A percentile compares a stretch with the other conserved stretches of the same genome.
Conservation (phyloP, 2,888 invertebrate species). For the Netelia virgata region DNA sequence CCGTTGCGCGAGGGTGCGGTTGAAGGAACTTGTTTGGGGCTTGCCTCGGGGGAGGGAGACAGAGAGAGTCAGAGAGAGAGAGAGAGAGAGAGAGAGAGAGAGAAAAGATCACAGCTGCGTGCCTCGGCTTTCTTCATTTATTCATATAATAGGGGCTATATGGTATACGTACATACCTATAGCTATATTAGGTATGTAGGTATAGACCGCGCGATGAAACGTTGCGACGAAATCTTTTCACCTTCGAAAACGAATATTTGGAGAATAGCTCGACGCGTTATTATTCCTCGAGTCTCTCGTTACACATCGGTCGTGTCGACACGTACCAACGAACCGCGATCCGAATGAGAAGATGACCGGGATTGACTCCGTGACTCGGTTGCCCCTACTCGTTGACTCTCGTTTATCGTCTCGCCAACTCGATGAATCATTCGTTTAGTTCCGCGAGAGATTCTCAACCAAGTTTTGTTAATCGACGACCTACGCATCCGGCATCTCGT, state of each 20-base stretch:
- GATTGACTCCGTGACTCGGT: not conserved
- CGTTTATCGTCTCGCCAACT: slow-evolving; percentile 30
- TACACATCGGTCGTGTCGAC: too few species aligned
- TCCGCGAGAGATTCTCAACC: not conserved
- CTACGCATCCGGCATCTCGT: not conserved
- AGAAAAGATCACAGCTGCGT: not conserved
- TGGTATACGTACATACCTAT: not conserved
- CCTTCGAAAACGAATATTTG: too few species aligned
- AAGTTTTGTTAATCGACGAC: not conserved
- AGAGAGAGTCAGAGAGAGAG: too few species aligned
- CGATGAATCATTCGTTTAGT: slow-evolving; percentile 13
- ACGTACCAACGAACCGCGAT: too few species aligned
- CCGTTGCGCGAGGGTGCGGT: not conserved
- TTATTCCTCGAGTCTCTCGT: not conserved
- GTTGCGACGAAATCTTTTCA: too few species aligned
- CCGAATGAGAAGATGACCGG: not conserved
- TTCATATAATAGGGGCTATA: not conserved
- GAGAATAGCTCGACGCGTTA: not conserved
- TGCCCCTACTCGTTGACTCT: slow-evolving; percentile 41
- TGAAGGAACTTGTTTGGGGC: not conserved
- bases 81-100: not conserved
- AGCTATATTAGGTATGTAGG: too few species aligned
- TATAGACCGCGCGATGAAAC: too few species aligned
- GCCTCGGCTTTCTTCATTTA: not conserved
- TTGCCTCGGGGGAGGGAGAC: not conserved